Evolutionary conservation across 2,113 vertebrate genomes (phyloP), one percentile per base, ranked within the genome.

Genomic region (Columba janthina): DNA sequence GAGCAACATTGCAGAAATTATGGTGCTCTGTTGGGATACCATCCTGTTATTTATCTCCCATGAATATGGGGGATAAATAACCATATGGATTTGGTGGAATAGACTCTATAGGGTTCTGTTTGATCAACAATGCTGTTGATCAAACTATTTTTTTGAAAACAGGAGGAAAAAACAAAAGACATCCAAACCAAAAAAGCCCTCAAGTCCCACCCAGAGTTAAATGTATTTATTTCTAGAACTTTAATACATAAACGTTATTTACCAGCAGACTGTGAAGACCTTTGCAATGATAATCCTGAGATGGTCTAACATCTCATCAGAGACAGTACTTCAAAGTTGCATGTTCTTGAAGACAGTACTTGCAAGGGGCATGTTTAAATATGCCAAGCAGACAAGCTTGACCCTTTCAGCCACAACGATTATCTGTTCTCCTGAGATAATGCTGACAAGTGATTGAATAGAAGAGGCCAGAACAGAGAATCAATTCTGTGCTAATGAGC

Each of bases 401-500:
- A 91, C 42, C 46, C 48, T 92, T 65, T 77, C 26, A 82, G 65
- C 16, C 56, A 32, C 69, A 65, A 53, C 10, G 79, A 83, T 96
- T 95, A 78, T 15, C 42, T 93, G 51, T 50, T 91, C 86, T 97
- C 76, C 66, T 93, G 77, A 92, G 95, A 96, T 95, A 97, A 88
- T 2, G 2, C 22, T 82, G 90, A 78, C 73, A 82, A 93, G 85
- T 89, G 91, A 95, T 54, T 88, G 89, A 96, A 50, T 80, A 97
- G 65, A 65, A 74, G 89, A 91, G 67, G 57, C 92, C 82, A 89
- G 75, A 78, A 54, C 20, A 89, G 76, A 83, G 82, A 97, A 95
- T 97, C 93, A 86, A 80, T 96, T 94, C 50, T 87, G 38, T 79
- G 62, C 72, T 97, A 97, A 97, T 94, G 85, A 97, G 89, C 67